These are phyloP conservation scores for Cryptomyrus ogoouensis DNA, from an alignment of 2,113 vertebrate genomes.

Conservation along the genomic window DNA sequence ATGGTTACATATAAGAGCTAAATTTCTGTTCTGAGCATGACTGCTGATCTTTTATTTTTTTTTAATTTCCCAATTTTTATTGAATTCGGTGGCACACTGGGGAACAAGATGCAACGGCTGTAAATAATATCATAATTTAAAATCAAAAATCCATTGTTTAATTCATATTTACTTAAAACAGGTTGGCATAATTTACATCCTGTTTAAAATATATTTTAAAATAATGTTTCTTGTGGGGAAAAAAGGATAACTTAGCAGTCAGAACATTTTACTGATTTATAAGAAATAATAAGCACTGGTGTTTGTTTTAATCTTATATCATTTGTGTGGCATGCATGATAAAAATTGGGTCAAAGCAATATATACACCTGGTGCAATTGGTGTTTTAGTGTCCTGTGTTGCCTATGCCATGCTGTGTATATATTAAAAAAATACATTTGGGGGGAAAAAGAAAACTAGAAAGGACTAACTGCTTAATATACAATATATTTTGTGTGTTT, in stretches of 20 bases:
- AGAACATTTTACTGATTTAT: conserved; percentile 59
- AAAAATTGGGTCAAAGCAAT: conserved; percentile 73
- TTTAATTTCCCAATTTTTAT: conserved; percentile 15
- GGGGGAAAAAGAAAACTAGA: conserved; percentile 40
- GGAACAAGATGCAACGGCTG: conserved; percentile 35
- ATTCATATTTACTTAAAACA: conserved; percentile 33
- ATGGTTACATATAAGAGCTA: conserved; percentile 16
- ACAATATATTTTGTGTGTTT: conserved; percentile 25
- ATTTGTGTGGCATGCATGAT: conserved; percentile 75
- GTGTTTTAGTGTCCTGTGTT: conserved; percentile 67
- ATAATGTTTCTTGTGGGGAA: conserved; percentile 46
- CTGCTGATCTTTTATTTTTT: conserved; percentile 23
- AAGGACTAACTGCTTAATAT: conserved; percentile 57
- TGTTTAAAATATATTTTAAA: conserved; percentile 42
- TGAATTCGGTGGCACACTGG: conserved; percentile 31
- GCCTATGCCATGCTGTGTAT: conserved; percentile 56
- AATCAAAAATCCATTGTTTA: conserved; percentile 44
- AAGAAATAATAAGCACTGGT: conserved; percentile 65
- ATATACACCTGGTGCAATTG: conserved; percentile 70
- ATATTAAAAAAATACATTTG: conserved; percentile 49
- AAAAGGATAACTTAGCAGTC: conserved; percentile 39
- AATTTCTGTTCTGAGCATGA: conserved; percentile 38
- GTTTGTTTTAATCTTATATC: conserved; percentile 72
- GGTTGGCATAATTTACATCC: conserved; percentile 12
- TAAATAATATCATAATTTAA: conserved; percentile 46